A percentile compares a stretch with the other conserved stretches of the same genome.
These are phyloP conservation scores for Acrobasis consociella DNA, from an alignment of 2,888 invertebrate species.

Conservation along the genomic window DNA sequence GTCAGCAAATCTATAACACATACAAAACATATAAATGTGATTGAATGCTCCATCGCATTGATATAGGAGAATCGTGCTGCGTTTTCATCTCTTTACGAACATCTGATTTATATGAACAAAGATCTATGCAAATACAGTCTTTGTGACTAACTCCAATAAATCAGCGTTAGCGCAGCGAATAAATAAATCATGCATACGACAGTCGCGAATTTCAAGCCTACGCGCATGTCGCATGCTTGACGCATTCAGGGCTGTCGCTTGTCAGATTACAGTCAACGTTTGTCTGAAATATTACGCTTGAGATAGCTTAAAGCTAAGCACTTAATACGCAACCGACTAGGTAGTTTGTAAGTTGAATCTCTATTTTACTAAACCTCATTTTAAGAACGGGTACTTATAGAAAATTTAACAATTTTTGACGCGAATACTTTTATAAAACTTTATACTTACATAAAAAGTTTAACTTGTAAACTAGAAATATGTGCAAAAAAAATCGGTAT, in stretches of 20 bases:
- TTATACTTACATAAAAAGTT: no score
- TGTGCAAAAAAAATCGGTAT: no score
- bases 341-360: no score
- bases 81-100: not conserved
- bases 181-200: slow-evolving; percentile 23
- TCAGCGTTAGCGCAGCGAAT: slow-evolving; percentile 16
- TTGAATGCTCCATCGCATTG: not conserved
- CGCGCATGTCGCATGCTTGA: slow-evolving; percentile 16
- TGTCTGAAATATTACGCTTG: slow-evolving; percentile 5
- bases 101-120: slow-evolving; percentile 18
- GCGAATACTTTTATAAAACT: no score
- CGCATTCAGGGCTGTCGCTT: slow-evolving; percentile 13
- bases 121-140: slow-evolving; percentile 13
- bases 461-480: no score
- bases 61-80: slow-evolving; percentile 7
- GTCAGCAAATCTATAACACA: not conserved
- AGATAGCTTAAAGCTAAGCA: not conserved
- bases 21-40: not conserved
- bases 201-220: slow-evolving; percentile 18
- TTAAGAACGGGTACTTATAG: no score
- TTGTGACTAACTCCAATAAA: slow-evolving; percentile 15
- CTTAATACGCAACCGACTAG: not conserved
- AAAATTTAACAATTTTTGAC: no score
- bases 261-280: slow-evolving; percentile 6
- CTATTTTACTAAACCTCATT: no score